Conservation (phyloP, 1,140 invertebrate genomes). For the Penaeus vannamei region DNA sequence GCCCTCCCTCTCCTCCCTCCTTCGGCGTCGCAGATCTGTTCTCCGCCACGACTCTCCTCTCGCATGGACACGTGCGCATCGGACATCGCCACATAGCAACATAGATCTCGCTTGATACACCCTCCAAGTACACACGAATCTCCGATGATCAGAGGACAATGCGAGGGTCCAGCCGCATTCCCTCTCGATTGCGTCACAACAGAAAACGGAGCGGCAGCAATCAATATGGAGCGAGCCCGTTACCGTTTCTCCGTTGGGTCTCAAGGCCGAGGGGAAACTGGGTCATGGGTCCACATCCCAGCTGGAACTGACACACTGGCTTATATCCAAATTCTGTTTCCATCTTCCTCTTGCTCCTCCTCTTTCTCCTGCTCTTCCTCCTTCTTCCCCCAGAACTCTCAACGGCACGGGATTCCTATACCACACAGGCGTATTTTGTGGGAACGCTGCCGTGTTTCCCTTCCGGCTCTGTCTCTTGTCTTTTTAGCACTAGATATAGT, state of each 20-base stretch:
- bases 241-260: slow-evolving; percentile 17
- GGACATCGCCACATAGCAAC: too few relatives aligned
- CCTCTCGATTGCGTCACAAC: neutral
- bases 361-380: neutral
- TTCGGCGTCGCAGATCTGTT: too few relatives aligned
- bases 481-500: too few relatives aligned
- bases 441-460: too few relatives aligned
- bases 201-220: slow-evolving; percentile 11
- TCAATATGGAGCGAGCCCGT: slow-evolving; percentile 12
- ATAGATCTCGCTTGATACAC: too few relatives aligned
- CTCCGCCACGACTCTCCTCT: too few relatives aligned
- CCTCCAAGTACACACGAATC: neutral
- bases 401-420: too few relatives aligned
- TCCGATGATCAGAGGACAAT: neutral
- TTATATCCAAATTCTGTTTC: too few relatives aligned
- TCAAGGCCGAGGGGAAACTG: slow-evolving; percentile 31
- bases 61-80: too few relatives aligned
- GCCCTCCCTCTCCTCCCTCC: too few relatives aligned
- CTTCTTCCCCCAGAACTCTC: neutral
- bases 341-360: neutral
- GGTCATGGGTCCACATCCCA: slow-evolving; percentile 21
- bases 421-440: too few relatives aligned
- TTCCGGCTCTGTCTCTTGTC: too few relatives aligned
- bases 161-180: neutral
- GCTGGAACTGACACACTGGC: neutral